phyloP scores from a whole-genome alignment of 2,113 vertebrate species.

The Mugil cephalus region DNA sequence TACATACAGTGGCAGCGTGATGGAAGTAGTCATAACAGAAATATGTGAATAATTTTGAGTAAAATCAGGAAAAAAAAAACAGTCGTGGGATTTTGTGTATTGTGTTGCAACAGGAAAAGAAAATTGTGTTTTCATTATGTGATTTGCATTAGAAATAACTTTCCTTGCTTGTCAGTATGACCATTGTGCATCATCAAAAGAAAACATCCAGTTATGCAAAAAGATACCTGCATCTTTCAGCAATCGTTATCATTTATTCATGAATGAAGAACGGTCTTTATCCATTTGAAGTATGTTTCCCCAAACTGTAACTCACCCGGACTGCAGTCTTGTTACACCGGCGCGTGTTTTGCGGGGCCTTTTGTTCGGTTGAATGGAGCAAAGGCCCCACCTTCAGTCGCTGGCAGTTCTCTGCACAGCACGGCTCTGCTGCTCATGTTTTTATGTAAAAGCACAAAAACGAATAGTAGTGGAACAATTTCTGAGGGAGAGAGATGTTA shows the following conservation, averaged over 20 bases:
- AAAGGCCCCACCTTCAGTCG: background rate
- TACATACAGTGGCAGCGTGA: background rate
- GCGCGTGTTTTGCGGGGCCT: background rate
- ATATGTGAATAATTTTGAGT: constrained; percentile 10
- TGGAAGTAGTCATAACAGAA: background rate
- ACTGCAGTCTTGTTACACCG: background rate
- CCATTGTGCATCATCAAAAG: background rate
- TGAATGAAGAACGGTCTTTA: constrained; percentile 2
- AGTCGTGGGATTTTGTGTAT: background rate
- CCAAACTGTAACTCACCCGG: background rate
- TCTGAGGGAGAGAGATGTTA: constrained; percentile 14
- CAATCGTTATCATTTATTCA: background rate
- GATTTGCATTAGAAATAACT: too few species aligned
- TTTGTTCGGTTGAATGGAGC: background rate
- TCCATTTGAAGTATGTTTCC: background rate
- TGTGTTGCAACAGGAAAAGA: background rate
- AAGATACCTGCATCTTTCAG: background rate
- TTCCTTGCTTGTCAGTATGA: background rate
- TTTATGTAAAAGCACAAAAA: background rate
- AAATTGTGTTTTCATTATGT: background rate
- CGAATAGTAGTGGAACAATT: constrained; percentile 24
- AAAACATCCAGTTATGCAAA: background rate
- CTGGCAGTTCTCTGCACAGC: background rate
- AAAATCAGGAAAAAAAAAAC: constrained; percentile 22
- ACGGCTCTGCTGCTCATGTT: constrained; percentile 1